Base-by-base conservation (phyloP, 2,888 invertebrate genomes). In the Ophion slaviceki region DNA sequence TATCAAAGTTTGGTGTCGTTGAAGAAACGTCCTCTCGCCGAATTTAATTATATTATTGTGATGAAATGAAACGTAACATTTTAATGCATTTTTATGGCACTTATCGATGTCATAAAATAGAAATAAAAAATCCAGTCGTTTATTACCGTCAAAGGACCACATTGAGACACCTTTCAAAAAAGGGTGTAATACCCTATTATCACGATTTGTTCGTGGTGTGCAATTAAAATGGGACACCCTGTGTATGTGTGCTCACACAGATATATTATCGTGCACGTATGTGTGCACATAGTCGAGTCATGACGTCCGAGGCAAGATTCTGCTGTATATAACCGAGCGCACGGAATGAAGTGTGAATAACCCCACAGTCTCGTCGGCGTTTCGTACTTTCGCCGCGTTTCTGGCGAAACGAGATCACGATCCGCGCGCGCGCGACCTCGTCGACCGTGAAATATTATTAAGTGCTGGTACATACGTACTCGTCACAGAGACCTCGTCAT, bases 381-480 rank as follows among this genome's bases (percentile, higher is more conserved):
- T 61, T 71, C 20, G 57, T 57, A 86, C 85, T 86, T 86, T 86
- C 82, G 80, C 85, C 67, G 67, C 57, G 24, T 17, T 53, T 53
- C 64, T 72, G 24, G 71, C 70, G 59, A 80, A 85, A 85, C 71
- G 82, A 79, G 82, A 82, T 85, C 85, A 78, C 78, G 77, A 81
- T 80, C 62, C 80, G 66, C 59, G 53, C 53, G 32, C 45, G 40
- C 66, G 28, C 66, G 45, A 40, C 70, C 70, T 72, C 81, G 53
- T 84, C 84, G 84, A 82, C 85, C 85, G 85, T 85, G 85, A 82
- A 85, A 82, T 80, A 77, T 86, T 80, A 86, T 85, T 68, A 72
- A 77, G 77, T 75, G 76, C 68, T 66, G 70, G 70, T 45, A 47
- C 20, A 62, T 40, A 20, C 61, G 59, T 61, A 32, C 20, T 47